Conservation (phyloP, 2,888 invertebrate species). For the Erebia ligea region DNA sequence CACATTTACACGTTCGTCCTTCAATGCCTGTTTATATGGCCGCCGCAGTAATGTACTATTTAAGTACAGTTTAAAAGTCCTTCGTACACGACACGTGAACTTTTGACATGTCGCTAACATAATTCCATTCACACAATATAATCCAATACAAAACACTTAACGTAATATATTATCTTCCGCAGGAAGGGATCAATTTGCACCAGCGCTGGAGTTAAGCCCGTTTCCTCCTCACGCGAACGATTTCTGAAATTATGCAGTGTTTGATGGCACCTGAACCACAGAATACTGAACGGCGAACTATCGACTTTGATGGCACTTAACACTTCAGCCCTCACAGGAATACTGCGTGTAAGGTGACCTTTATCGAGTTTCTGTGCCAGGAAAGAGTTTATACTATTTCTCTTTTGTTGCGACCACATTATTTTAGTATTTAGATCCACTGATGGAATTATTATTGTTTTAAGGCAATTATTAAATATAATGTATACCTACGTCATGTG, state of each 20-base stretch:
- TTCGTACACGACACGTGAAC: not conserved
- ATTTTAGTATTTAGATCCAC: no score
- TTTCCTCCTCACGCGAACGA: conserved; percentile 41
- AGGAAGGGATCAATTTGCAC: conserved; percentile 38
- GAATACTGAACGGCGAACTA: conserved; percentile 8
- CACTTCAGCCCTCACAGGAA: conserved; percentile 17
- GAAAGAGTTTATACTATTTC: not conserved
- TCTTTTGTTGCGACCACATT: not conserved
- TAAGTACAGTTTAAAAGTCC: no score
- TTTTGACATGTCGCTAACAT: not conserved
- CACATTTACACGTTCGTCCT: no score
- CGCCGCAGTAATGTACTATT: no score
- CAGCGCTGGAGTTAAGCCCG: conserved; percentile 41
- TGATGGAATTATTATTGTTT: no score
- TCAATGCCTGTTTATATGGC: no score
- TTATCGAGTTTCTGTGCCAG: conserved; percentile 6
- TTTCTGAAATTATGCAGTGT: conserved; percentile 48
- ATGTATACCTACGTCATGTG: no score
- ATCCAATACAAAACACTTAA: conserved; percentile 25
- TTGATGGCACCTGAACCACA: conserved; percentile 22
- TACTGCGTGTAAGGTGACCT: conserved; percentile 7
- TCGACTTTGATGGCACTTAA: conserved; percentile 17
- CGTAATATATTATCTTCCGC: conserved; percentile 27
- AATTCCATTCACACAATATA: conserved; percentile 18
- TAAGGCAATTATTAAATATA: no score